Base-by-base conservation (phyloP, 1,140 invertebrate species). In the Radopholus similis region DNA sequence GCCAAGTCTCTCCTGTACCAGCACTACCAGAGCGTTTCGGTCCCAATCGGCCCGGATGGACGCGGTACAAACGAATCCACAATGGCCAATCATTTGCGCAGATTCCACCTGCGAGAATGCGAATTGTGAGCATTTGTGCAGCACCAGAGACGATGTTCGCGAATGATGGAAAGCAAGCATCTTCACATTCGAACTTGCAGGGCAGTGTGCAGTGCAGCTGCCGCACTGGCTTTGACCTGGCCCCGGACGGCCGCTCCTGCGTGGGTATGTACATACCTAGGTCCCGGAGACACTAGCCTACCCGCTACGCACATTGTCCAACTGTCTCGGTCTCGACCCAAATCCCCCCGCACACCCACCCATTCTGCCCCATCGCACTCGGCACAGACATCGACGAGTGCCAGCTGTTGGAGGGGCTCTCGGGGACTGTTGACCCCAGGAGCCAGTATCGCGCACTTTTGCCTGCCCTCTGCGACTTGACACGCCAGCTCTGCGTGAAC, bases 51-150 rank as follows among this genome's bases (percentile, higher is more conserved):
- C 23, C 23, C 51, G 6, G 26, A 67, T 42, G 28, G 21, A 23
- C 13, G 40, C 13, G 40, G 40, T n/a, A 66, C 18, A 28, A 23
- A 66, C 63, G 63, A 4, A 58, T 71, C 37, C 57, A 66, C 28
- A 64, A 65, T n/a, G 11, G 5, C 28, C 30, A n/a, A n/a, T n/a
- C n/a, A n/a, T n/a, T n/a, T 53, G 9, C 35, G 21, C 21, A 64
- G 63, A 51, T 30, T 35, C 34, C 11, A 32, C 11, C 13, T 81
- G 79, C 55, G 28, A 49, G n/a, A 42, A 32, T 13, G 37, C 71
- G 11, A 56, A 64, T 2, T 81, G 79, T 47, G 75, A 81, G 44
- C 79, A 81, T 63, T 65, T 77, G 9, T 81, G 79, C 54, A 75
- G 71, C 42, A 57, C 68, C 26, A 72, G 77, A 37, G 81, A 73